These are phyloP conservation scores for Microcaecilia unicolor DNA, from an alignment of 2,797 vertebrate genomes.

Conservation along the genomic window DNA sequence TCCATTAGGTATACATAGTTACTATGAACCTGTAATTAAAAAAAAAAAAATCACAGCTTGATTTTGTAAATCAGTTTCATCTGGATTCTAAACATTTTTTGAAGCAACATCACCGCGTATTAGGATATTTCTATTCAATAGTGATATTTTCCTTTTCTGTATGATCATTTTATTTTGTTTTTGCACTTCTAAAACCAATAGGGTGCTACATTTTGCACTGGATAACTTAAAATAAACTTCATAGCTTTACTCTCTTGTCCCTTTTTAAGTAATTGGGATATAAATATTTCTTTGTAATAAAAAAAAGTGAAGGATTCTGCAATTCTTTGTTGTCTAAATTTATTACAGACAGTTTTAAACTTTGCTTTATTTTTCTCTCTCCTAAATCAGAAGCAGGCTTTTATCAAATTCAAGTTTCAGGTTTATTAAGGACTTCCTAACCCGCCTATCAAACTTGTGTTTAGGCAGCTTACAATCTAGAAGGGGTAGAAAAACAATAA, in stretches of 20 bases:
- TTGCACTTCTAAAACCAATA: constrained; percentile 36
- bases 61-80: constrained; percentile 21
- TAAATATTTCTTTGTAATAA: constrained; percentile 32
- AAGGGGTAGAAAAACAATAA: no score
- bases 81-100: constrained; percentile 13
- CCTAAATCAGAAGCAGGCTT: no score
- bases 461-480: no score
- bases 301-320: constrained; percentile 17
- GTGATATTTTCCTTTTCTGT: constrained; percentile 18
- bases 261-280: constrained; percentile 22
- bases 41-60: constrained; percentile 16
- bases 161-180: constrained; percentile 36
- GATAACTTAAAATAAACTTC: constrained; percentile 31
- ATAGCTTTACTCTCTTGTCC: constrained; percentile 15
- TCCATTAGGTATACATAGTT: constrained; percentile 53
- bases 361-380: no score
- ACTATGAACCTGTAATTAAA: constrained; percentile 38
- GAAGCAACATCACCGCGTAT: constrained; percentile 2
- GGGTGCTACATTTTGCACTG: constrained; percentile 51
- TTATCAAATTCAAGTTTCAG: no score
- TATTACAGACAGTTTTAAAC: no score
- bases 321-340: constrained; percentile 10
- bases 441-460: no score
- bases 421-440: no score
- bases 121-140: constrained; percentile 42